Base-by-base conservation (phyloP, 2,797 vertebrate species). In the Nannoperca australis region DNA sequence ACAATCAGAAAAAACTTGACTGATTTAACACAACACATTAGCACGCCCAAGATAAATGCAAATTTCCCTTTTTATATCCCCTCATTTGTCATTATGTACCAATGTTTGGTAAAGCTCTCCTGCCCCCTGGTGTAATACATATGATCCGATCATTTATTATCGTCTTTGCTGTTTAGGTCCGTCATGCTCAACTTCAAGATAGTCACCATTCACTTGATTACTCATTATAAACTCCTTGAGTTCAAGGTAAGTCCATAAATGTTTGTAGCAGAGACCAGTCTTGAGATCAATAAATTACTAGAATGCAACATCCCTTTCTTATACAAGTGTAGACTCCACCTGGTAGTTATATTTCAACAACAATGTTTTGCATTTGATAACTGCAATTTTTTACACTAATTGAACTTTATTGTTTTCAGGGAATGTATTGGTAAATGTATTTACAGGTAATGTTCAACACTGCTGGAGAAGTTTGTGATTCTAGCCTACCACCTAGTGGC, bases 401-500 rank as follows among this genome's bases (percentile, higher is more conserved):
- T 45, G 1, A 32, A 22, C 2, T 32, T 3, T 9, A 17, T 22
- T 51, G 30, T 27, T 54, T 47, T 59, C 2, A 50, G 7, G 4
- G 5, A 12, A 22, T 38, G 10, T 11, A 38, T 38, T n/a, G 14
- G 15, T 45, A 8, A 51, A 38, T 61, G 20, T 62, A 1, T 10
- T 27, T 4, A 24, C 15, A 71, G 60, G 2, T 71, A 7, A 61
- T 36, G 47, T 10, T 71, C 12, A 42, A 24, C 49, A 5, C 0
- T 15, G 15, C 0, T 18, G 15, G 2, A 70, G 13, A 32, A 8
- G 58, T 88, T 65, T 74, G 59, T 89, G 77, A 89, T 71, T 56
- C 11, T 55, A 86, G 78, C 42, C 77, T 83, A 20, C 90, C 92
- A 93, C 61, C 91, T 89, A 88, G 90, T 92, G 91, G 87, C 53